Base-by-base conservation (phyloP, 2,797 vertebrate species). In the Sebastes melanostomus region DNA sequence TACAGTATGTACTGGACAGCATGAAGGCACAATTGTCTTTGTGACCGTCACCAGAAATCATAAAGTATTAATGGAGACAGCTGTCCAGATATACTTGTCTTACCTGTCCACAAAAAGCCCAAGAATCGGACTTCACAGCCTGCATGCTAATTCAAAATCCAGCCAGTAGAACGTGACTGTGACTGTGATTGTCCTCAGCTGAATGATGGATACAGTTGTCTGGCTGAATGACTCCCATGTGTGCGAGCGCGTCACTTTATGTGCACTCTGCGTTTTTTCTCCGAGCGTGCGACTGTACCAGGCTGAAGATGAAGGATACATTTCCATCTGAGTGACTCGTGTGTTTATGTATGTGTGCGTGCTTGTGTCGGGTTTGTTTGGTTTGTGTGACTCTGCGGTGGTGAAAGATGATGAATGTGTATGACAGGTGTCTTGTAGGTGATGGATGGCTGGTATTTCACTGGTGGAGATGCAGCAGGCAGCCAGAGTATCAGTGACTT, bases 121-220 rank as follows among this genome's bases (percentile, higher is more conserved):
- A 52, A 66, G 29, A 85, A 78, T 29, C 32, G 52, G 29, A 82
- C 25, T 71, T 42, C 65, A 76, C 55, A 77, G 66, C 34, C 11
- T 24, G 50, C 14, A 42, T 46, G 68, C 75, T 77, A 77, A 78
- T 81, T 56, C 66, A 72, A 72, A 65, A 69, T 73, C 12, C 72
- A 82, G 22, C 59, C 71, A 34, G 76, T 60, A 75, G 79, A 82
- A 84, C 18, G 42, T 32, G 74, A 59, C 80, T 54, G 66, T 52
- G 83, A 42, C 74, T 52, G 38, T 6, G 74, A 81, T 86, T 85
- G 83, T 78, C 71, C 65, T 70, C 68, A 0, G 76, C 77, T 66
- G 61, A 72, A 82, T 91, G 90, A 93, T 90, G 86, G 91, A 91
- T 91, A 80, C 75, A 86, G 84, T 77, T 80, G 87, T 92, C 88